Conservation (phyloP, 2,888 invertebrate genomes). For the Epistrophe eligans region DNA sequence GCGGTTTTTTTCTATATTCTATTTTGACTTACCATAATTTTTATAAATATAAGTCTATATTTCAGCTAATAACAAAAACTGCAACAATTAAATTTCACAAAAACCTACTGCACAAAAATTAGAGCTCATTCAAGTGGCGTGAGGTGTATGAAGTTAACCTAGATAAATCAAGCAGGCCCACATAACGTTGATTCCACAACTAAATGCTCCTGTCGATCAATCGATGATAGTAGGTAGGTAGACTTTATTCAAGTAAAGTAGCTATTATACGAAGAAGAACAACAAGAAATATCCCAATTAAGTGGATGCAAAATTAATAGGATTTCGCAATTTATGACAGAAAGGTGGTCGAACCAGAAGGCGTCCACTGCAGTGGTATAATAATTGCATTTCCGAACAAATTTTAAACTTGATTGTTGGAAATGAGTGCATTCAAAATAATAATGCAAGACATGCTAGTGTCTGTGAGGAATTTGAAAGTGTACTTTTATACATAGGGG, state of each 20-base stretch:
- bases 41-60: too few species aligned
- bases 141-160: conserved; percentile 55
- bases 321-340: too few species aligned
- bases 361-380: not conserved
- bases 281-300: not conserved
- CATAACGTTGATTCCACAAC: conserved; percentile 12
- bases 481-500: not conserved
- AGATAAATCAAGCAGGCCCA: conserved; percentile 36
- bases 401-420: not conserved
- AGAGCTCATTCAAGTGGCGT: not conserved
- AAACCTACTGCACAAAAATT: too few species aligned
- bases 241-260: not conserved
- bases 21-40: too few species aligned
- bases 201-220: conserved; percentile 1
- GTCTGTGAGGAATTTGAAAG: conserved; percentile 49
- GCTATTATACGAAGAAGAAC: not conserved
- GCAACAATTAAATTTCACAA: too few species aligned
- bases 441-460: conserved; percentile 44
- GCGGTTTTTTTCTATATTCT: too few species aligned
- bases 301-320: not conserved
- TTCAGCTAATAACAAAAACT: too few species aligned
- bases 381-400: not conserved
- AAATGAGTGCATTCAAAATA: conserved; percentile 24
- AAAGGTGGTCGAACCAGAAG: not conserved
- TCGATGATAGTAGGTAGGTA: too few species aligned